Percentiles rank a stretch among this genome's conserved stretches.
phyloP scores from a whole-genome alignment of 2,113 vertebrate species.

The Trichomycterus rosablanca region DNA sequence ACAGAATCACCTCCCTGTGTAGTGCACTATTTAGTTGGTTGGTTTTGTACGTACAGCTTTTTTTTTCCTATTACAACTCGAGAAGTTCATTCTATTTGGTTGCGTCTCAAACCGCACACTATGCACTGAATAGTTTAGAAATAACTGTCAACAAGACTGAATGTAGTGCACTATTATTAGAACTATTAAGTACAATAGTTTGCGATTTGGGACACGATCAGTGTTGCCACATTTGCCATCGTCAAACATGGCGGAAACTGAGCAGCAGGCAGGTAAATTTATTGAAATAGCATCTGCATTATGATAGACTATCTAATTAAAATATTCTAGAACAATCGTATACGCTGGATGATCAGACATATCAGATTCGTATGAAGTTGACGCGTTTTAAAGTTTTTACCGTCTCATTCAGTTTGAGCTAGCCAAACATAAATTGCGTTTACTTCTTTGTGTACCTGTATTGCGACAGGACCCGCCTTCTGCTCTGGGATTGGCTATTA shows the following conservation, averaged over 20 bases:
- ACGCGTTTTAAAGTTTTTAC: neutral
- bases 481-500: neutral
- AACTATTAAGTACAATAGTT: neutral
- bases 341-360: neutral
- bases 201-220: neutral
- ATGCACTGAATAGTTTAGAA: too few relatives aligned
- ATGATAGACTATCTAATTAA: neutral
- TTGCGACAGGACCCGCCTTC: neutral
- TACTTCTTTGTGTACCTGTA: neutral
- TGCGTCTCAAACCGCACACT: too few relatives aligned
- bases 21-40: too few relatives aligned
- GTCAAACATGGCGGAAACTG: conserved; percentile 77
- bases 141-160: too few relatives aligned
- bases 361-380: neutral
- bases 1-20: too few relatives aligned
- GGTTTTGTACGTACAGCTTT: too few relatives aligned
- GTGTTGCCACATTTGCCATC: conserved; percentile 23
- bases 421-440: too few relatives aligned
- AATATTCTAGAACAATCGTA: neutral
- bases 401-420: conserved; percentile 1
- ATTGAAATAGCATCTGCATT: conserved; percentile 1
- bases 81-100: too few relatives aligned
- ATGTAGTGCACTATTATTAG: too few relatives aligned
- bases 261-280: conserved; percentile 56
- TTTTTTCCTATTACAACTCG: too few relatives aligned